Base-by-base conservation (phyloP, 2,888 invertebrate species). In the Metallyticus violacea region DNA sequence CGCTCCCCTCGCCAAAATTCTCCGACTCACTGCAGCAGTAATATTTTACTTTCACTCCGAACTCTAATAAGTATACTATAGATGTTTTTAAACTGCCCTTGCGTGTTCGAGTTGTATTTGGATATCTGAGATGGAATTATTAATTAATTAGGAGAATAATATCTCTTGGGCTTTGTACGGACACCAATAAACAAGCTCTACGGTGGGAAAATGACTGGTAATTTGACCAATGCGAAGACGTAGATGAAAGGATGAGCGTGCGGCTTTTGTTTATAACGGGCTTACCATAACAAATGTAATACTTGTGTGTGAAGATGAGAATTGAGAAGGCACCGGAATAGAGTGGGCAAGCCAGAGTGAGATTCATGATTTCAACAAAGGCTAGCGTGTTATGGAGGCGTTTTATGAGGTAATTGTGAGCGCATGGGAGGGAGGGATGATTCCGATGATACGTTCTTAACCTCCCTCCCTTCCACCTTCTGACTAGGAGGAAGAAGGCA, bases 331-430 rank as follows among this genome's bases (percentile, higher is more conserved):
- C 22, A 22, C 9, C 15, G 40, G 40, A 62, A 62, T 62, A 9
- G 9, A 62, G 40, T 15, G 22, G 40, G 40, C 40, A 62, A 28
- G n/a, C 9, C 27, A n/a, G n/a, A 7, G 7, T 9, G 83, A 83
- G 83, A 83, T 83, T 83, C 83, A 83, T 83, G 83, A 83, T 83
- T 83, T 83, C 83, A 83, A 83, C 76, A 83, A 83, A 26, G 83
- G 83, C 77, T 83, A n/a, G 28, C 27, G 77, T 77, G 28, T 26
- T 77, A 77, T 83, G 40, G n/a, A 83, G 83, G 77, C 77, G 77
- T 83, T 83, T 83, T 83, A 83, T 77, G 83, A 77, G 83, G 83
- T 83, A 83, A 83, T 83, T 83, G 83, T 77, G 83, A 83, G 28
- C 76, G 82, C 76, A 76, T 27, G 83, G 83, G 83, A 22, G n/a